Conservation (phyloP, 2,888 invertebrate genomes). For the Stratiomys singularior region DNA sequence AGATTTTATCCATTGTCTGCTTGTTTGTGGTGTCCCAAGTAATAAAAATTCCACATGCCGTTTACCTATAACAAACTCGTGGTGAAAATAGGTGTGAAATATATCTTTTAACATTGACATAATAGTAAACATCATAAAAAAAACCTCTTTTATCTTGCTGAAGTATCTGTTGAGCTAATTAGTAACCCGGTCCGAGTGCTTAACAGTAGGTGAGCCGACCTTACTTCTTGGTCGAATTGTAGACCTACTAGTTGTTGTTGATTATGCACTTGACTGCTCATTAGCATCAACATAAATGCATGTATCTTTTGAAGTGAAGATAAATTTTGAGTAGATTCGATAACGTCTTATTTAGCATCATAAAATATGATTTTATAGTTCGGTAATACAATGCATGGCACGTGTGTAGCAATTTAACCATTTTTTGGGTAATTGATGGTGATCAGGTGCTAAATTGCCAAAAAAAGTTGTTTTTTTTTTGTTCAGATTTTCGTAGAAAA, state of each 20-base stretch:
- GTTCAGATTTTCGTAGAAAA: too few species aligned
- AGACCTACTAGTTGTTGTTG: neutral
- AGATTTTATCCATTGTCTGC: neutral
- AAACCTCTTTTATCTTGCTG: neutral
- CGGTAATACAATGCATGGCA: too few species aligned
- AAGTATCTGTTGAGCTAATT: conserved; percentile 3
- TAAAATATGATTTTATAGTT: neutral
- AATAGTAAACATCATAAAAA: neutral
- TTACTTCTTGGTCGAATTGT: neutral
- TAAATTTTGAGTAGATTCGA: neutral
- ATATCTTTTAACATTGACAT: neutral
- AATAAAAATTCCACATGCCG: neutral
- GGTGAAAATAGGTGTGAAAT: conserved; percentile 1
- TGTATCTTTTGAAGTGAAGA: neutral
- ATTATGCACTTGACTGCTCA: too few species aligned
- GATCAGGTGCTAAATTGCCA: too few species aligned
- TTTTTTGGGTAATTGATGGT: too few species aligned
- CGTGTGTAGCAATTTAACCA: too few species aligned
- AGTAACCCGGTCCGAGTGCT: neutral
- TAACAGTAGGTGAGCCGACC: neutral
- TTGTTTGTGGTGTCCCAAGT: neutral
- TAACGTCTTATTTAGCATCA: neutral
- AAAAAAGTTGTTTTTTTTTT: too few species aligned
- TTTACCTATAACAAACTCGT: neutral
- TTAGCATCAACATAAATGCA: too few species aligned